Percentiles rank a stretch among this genome's conserved stretches.
These are phyloP conservation scores for Actinopyga echinites DNA, from an alignment of 53 echinoderm and acorn worm species.

Conservation along the genomic window DNA sequence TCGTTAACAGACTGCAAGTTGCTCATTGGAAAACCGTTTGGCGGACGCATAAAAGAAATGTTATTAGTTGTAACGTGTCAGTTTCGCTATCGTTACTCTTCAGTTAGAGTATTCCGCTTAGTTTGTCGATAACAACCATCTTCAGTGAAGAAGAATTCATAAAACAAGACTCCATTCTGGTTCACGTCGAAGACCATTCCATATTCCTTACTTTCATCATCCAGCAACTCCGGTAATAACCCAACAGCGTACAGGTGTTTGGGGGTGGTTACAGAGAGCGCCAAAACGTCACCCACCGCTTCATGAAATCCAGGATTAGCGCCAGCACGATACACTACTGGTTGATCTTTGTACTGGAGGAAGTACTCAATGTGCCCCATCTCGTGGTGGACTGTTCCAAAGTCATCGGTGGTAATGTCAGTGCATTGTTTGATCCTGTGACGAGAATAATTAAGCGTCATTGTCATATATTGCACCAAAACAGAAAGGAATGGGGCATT, in stretches of 20 bases:
- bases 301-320: slow-evolving; percentile 95
- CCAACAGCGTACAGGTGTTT: slow-evolving; percentile 76
- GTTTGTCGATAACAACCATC: no score
- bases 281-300: slow-evolving; percentile 85
- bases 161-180: no score
- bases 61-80: no score
- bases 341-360: slow-evolving; percentile 80
- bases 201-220: slow-evolving; percentile 32
- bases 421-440: slow-evolving; percentile 85
- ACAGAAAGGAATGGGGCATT: no score
- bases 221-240: slow-evolving; percentile 56
- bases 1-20: no score
- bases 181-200: neutral
- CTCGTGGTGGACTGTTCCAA: slow-evolving; percentile 89
- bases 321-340: slow-evolving; percentile 69
- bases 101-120: no score
- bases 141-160: no score
- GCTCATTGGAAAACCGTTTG: no score
- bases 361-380: slow-evolving; percentile 91
- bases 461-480: no score
- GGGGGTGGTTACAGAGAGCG: slow-evolving; percentile 80
- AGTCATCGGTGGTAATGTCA: slow-evolving; percentile 82
- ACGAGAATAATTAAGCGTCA: no score
- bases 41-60: no score
- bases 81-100: no score